These are phyloP conservation scores for Homarus gammarus DNA, from an alignment of 2,888 invertebrate species.

Conservation along the genomic window DNA sequence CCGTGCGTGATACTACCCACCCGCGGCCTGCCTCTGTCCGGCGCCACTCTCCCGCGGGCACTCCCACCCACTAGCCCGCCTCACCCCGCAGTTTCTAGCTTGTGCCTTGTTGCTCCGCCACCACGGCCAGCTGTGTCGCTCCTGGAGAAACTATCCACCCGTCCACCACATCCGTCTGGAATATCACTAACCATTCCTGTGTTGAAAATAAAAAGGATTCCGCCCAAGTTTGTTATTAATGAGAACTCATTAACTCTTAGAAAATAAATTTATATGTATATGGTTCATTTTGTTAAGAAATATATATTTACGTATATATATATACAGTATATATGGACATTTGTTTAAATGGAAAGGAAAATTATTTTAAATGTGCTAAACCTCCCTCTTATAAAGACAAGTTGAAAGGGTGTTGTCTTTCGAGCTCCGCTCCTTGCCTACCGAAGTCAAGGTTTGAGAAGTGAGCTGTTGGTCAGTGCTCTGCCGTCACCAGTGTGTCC, in stretches of 20 bases:
- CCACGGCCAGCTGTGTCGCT: not conserved
- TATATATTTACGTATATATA: not conserved
- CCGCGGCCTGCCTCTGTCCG: constrained; percentile 47
- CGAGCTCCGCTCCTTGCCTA: not conserved
- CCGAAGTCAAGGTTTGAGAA: not conserved
- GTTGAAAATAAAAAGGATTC: constrained; percentile 31
- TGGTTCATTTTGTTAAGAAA: not conserved
- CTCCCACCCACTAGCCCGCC: constrained; percentile 26
- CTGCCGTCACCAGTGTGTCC: constrained; percentile 26
- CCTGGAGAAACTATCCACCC: constrained; percentile 32
- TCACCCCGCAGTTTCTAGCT: constrained; percentile 38
- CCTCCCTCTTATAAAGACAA: not conserved
- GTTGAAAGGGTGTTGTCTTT: not conserved
- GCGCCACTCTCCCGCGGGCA: constrained; percentile 36
- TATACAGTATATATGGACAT: not conserved
- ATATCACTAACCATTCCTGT: constrained; percentile 7
- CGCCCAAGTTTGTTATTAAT: constrained; percentile 35
- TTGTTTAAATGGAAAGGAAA: not conserved
- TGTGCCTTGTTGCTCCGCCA: constrained; percentile 55
- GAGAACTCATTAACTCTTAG: constrained; percentile 21
- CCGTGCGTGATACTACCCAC: constrained; percentile 63
- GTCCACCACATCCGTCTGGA: constrained; percentile 47
- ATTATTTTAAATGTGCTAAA: not conserved
- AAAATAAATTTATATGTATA: constrained; percentile 7
- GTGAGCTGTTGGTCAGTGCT: not conserved